Base-by-base conservation (phyloP, 1,140 invertebrate genomes). In the Branchinecta lynchi region DNA sequence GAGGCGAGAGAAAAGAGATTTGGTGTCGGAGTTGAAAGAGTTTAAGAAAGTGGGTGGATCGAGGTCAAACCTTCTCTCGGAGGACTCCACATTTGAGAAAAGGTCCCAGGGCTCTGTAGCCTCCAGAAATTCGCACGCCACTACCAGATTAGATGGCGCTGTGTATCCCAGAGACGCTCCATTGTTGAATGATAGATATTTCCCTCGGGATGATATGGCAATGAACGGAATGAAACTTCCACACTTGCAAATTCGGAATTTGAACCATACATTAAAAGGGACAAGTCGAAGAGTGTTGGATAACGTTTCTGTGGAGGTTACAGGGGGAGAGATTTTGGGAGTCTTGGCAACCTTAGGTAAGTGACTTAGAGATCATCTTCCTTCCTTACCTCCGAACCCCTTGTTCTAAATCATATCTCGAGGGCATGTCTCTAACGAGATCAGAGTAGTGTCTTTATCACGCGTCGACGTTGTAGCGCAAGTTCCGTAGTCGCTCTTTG, bases 261-360 rank as follows among this genome's bases (percentile, higher is more conserved):
- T 81, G 7, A 73, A 73, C 44, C 79, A 77, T 72, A 67, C 15
- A 17, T 9, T 45, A 7, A 69, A 69, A 45, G 43, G 68, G 12
- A 32, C 66, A 44, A n/a, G 65, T 5, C 66, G 45, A 0, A 77
- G 81, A 9, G 74, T 87, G 5, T 76, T 92, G 45, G 85, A 88
- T 67, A 85, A 86, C 10, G 81, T 92, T 8, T 86, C 86, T 2
- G 83, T 93, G 71, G 89, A 96, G 78, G 89, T 89, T 7, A 86
- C 87, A 70, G 92, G 90, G 0, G 92, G 91, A 7, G 93, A 96
- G 80, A 84, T 96, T 12, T 78, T 96, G 70, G 91, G 90, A 0
- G 82, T 96, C 10, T 87, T 96, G 85, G 86, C 92, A 0, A 96
- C 93, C 0, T 78, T 76, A 66, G 81, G 82, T 84, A 74, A 79